These are phyloP conservation scores for Vespertilio murinus DNA, from an alignment of 2,797 vertebrate species.

Conservation along the genomic window DNA sequence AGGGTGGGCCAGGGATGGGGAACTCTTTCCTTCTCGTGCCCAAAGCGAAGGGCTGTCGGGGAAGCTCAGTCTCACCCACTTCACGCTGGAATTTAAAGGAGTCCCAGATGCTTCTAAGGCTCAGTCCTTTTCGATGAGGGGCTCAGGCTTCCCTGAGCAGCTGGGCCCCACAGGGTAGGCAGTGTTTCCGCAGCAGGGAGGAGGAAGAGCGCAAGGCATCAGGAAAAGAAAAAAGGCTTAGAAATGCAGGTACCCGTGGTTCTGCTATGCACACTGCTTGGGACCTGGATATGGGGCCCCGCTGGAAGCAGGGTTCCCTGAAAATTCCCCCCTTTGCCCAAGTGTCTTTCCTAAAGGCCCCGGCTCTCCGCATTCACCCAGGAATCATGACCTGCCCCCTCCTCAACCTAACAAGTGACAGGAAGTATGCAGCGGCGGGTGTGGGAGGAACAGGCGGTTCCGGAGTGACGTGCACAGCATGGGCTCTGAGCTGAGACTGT, in stretches of 20 bases:
- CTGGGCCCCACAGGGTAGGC: neutral
- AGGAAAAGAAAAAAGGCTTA: neutral
- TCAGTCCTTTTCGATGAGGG: neutral
- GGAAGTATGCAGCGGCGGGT: neutral
- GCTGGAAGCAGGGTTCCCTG: neutral
- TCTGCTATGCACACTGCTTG: neutral
- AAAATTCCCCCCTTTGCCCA: neutral
- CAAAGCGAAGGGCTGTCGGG: neutral
- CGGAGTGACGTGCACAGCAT: neutral
- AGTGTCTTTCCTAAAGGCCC: neutral
- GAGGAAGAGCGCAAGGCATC: neutral
- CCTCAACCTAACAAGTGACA: conserved; percentile 17
- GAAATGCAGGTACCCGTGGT: neutral
- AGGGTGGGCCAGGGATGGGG: neutral
- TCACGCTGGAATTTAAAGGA: neutral
- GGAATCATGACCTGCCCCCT: neutral
- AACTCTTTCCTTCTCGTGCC: neutral
- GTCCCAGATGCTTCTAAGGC: neutral
- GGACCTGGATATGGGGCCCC: neutral
- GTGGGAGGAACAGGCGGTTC: neutral
- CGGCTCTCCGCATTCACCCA: too few species aligned
- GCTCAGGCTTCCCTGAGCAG: neutral
- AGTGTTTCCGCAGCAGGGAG: neutral
- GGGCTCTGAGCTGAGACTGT: neutral
- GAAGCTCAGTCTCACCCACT: neutral